Evolutionary conservation across 2,888 invertebrate genomes (phyloP).

Genomic region (Heliconius erato): DNA sequence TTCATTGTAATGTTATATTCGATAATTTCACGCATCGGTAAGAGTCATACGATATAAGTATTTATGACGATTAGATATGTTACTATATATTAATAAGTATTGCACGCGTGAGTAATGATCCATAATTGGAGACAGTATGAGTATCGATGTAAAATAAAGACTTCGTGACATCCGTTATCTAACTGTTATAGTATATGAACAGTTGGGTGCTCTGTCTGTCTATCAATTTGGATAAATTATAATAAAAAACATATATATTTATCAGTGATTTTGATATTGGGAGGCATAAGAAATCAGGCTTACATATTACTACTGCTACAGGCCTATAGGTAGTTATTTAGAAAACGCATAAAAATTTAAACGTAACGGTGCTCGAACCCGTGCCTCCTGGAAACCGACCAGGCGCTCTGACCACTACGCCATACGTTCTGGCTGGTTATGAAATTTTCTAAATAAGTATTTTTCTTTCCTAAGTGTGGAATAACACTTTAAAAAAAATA

Average conservation of each 20-base stretch:
- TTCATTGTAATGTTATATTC: constrained; percentile 5
- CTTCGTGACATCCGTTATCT: constrained; percentile 81
- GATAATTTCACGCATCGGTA: background rate
- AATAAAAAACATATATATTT: background rate
- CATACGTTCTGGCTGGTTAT: no score
- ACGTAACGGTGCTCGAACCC: no score
- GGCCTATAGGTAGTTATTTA: background rate
- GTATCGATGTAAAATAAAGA: constrained; percentile 78
- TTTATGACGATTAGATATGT: constrained; percentile 41
- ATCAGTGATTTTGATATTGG: background rate
- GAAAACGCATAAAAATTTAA: no score
- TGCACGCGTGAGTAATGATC: constrained; percentile 79
- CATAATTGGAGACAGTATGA: constrained; percentile 78
- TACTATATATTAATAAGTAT: constrained; percentile 73
- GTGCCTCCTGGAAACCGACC: no score
- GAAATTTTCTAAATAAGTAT: no score
- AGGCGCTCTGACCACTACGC: no score
- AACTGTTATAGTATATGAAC: constrained; percentile 64
- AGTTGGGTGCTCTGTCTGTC: background rate
- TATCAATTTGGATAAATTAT: background rate
- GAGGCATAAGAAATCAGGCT: background rate
- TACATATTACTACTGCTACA: background rate
- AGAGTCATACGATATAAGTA: constrained; percentile 9
- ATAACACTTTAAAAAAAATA: no score
- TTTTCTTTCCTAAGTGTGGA: no score